These are phyloP conservation scores for Ciconia maguari DNA, from an alignment of 2,113 vertebrate species.

Conservation along the genomic window DNA sequence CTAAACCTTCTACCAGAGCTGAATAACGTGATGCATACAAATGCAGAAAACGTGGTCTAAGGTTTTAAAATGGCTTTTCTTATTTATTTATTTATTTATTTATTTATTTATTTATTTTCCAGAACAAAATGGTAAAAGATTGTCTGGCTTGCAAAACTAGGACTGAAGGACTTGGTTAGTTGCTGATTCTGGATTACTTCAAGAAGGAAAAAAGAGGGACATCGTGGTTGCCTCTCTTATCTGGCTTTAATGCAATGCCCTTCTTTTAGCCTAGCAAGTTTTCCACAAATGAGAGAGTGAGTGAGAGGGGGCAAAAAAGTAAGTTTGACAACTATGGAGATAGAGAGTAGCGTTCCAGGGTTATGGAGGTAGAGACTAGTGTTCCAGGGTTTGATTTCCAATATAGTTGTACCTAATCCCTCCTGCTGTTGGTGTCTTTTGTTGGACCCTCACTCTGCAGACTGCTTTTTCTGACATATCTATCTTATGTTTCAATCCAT, in stretches of 20 bases:
- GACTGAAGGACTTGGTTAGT: neutral
- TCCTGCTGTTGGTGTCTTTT: neutral
- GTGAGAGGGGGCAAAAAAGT: fast-evolving
- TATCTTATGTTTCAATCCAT: neutral
- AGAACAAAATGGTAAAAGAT: neutral
- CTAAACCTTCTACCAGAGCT: neutral
- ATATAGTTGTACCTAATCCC: neutral
- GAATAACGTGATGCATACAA: neutral
- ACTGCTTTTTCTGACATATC: neutral
- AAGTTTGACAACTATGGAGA: neutral
- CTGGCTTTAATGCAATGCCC: neutral
- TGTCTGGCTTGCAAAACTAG: neutral
- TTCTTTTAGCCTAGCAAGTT: neutral
- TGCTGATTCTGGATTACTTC: neutral
- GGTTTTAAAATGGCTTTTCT: neutral
- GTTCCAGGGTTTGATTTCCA: neutral
- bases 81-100: neutral
- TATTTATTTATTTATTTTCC: neutral
- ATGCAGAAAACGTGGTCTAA: neutral
- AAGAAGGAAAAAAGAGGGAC: neutral
- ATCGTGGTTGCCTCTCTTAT: neutral
- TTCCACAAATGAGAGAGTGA: neutral
- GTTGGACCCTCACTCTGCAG: neutral
- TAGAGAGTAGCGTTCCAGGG: neutral
- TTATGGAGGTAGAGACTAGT: neutral